A percentile compares a stretch with the other conserved stretches of the same genome.
phyloP scores from a whole-genome alignment of 2,113 vertebrate genomes.

The Poecilia latipinna region DNA sequence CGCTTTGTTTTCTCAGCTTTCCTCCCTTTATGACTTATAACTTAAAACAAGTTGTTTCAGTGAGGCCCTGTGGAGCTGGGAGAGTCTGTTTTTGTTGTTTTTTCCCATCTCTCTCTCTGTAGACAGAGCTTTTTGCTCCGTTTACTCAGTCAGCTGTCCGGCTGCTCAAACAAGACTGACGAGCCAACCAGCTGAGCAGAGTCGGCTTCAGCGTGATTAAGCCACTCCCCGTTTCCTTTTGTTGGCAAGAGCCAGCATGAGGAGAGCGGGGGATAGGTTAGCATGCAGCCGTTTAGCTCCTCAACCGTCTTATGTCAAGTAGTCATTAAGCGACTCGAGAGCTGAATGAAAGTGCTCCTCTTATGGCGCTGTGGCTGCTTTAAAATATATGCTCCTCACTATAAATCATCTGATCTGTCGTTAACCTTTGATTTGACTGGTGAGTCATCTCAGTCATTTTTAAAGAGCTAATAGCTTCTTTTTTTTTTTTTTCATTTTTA shows the following conservation, averaged over 20 bases:
- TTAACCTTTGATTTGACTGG: too few species aligned
- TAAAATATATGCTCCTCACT: too few species aligned
- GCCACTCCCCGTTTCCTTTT: conserved; percentile 48
- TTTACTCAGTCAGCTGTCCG: conserved; percentile 51
- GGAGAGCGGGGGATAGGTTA: neutral
- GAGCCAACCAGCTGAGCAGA: conserved; percentile 23
- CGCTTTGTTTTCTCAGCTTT: neutral
- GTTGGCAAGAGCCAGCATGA: conserved; percentile 2
- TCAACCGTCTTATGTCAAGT: neutral
- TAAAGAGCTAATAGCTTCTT: neutral
- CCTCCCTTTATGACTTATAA: neutral
- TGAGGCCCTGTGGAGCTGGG: conserved; percentile 3
- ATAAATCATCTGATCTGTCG: too few species aligned
- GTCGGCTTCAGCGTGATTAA: conserved; percentile 8
- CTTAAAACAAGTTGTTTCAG: neutral
- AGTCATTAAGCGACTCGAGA: conserved; percentile 1
- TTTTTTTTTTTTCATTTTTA: neutral
- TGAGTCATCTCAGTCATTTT: neutral
- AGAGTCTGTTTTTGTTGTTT: neutral
- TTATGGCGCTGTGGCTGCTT: neutral
- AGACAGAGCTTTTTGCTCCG: conserved; percentile 1
- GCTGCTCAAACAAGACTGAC: conserved; percentile 46
- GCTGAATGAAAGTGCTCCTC: neutral
- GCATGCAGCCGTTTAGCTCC: neutral
- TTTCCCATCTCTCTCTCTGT: neutral